Base-by-base conservation (phyloP, 2,797 vertebrate species). In the Pseudochirops corinnae region DNA sequence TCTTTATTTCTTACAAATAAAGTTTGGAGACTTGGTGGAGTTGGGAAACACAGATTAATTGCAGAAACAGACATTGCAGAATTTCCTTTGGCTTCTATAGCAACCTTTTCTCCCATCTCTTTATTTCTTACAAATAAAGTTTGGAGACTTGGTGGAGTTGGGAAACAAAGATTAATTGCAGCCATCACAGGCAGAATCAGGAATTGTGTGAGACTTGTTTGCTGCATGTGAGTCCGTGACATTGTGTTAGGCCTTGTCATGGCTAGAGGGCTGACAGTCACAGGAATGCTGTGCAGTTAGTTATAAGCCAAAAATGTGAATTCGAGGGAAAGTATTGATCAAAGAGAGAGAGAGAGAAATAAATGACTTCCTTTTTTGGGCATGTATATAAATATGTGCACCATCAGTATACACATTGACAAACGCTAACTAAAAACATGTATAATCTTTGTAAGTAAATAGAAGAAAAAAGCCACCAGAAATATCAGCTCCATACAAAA, bases 41-140 rank as follows among this genome's bases (percentile, higher is more conserved):
- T 87, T 97, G 26, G 55, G 16, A 90, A 82, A 82, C 33, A 96
- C 93, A 93, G 87, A 91, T 95, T 95, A 95, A 95, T 92, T 95
- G 57, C n/a, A 92, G 33, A n/a, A n/a, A n/a, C n/a, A n/a, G n/a
- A n/a, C n/a, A n/a, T 1, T 92, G 46, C 9, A 57, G 50, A 93
- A 67, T n/a, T 92, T 92, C 29, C 1, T 29, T 58, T 16, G 90
- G 31, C 56, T 96, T 93, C n/a, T 90, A 9, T 57, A 56, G 28
- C 28, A 95, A 58, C 1, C 7, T n/a, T 46, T 92, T 91, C 29
- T 58, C 28, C 90, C 31, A 52, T 82, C 60, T 60, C 21, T 82
- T 10, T 60, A 6, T 87, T 95, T 56, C 62, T 57, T n/a, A 39
- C 57, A 50, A 67, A 60, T 18, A 58, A 58, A 92, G 53, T 95